Conservation (phyloP, 2,113 vertebrate species). For the Otus sunia region DNA sequence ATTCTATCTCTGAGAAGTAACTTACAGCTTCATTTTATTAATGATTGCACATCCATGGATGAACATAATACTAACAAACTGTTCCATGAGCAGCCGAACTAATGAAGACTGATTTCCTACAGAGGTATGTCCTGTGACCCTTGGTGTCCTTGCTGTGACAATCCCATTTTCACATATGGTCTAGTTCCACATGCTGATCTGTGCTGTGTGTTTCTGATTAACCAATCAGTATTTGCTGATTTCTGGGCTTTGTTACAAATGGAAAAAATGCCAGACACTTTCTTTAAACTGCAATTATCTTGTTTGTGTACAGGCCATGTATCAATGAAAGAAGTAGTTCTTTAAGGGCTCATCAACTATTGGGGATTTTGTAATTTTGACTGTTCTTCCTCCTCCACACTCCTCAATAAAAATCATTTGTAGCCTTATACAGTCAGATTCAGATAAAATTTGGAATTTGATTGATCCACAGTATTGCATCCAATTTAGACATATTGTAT, state of each 20-base stretch:
- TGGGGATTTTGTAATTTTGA: conserved; percentile 13
- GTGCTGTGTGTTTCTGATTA: conserved; percentile 17
- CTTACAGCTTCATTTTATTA: not conserved
- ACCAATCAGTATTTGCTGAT: conserved; percentile 36
- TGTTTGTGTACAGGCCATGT: conserved; percentile 29
- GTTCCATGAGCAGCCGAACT: not conserved
- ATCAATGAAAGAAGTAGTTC: conserved; percentile 20
- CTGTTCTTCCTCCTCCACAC: not conserved
- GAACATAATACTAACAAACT: not conserved
- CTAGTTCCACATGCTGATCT: conserved; percentile 30
- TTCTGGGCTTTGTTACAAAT: conserved; percentile 57
- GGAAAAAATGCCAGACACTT: conserved; percentile 24
- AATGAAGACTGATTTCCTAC: conserved; percentile 43
- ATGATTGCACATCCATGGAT: not conserved
- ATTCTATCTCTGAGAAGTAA: not conserved
- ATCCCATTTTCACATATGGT: conserved; percentile 44
- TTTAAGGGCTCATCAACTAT: conserved; percentile 25
- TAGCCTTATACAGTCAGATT: not conserved
- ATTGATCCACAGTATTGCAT: conserved; percentile 53
- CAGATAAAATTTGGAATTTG: conserved; percentile 50
- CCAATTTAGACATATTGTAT: conserved; percentile 63
- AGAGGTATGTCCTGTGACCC: conserved; percentile 36
- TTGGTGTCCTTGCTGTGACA: conserved; percentile 36
- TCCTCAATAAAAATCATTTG: not conserved
- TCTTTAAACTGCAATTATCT: conserved; percentile 46